These are phyloP conservation scores for Cantharis nigra DNA, from an alignment of 2,888 invertebrate genomes.

Conservation along the genomic window DNA sequence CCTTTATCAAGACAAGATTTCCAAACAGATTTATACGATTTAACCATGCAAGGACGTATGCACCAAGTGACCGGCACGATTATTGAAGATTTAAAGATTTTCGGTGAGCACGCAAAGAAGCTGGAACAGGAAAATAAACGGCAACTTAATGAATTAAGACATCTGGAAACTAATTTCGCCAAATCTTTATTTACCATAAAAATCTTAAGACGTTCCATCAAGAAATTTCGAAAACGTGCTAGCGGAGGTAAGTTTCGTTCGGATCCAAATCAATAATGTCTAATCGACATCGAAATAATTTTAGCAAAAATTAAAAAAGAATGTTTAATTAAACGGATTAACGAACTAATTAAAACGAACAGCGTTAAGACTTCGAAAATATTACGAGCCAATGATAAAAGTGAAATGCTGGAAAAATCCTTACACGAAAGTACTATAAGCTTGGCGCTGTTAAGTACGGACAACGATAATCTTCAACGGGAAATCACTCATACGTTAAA, in stretches of 20 bases:
- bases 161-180: background rate
- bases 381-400: background rate
- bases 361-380: background rate
- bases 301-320: background rate
- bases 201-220: background rate
- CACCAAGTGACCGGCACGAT: conserved; percentile 21
- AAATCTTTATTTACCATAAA: background rate
- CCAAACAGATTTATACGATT: conserved; percentile 18
- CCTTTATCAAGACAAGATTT: conserved; percentile 3
- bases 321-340: background rate
- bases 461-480: background rate
- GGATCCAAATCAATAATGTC: background rate
- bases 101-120: background rate
- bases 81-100: conserved; percentile 11
- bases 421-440: background rate
- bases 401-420: background rate
- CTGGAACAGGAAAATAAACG: background rate
- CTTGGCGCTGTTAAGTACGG: background rate
- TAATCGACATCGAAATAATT: background rate
- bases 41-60: conserved; percentile 29
- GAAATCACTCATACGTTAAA: background rate
- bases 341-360: background rate
- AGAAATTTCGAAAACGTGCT: background rate
- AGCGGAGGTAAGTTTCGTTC: background rate
- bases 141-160: background rate